A percentile compares a stretch with the other conserved stretches of the same genome.
phyloP scores from a whole-genome alignment of 2,888 invertebrate species.

The Sinopyrophorus schimmeli region DNA sequence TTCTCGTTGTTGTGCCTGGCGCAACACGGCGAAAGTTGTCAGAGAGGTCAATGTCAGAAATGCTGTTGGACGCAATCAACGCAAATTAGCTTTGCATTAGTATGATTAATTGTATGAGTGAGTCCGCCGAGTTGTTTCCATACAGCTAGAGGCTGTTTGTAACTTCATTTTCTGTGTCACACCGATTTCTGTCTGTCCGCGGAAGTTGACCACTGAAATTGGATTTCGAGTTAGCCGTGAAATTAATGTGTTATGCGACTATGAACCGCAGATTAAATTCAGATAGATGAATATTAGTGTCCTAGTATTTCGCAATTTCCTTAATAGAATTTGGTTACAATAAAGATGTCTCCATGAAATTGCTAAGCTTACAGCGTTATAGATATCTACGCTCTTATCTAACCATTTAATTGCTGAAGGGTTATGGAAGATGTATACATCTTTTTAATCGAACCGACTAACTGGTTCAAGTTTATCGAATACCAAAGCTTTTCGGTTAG shows the following conservation, averaged over 20 bases:
- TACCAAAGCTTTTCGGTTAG: no score
- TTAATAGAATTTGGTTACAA: no score
- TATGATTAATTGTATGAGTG: conserved; percentile 29
- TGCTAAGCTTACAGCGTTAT: no score
- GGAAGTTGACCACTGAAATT: conserved; percentile 25
- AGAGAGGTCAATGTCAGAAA: conserved; percentile 35
- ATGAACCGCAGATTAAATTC: conserved; percentile 21
- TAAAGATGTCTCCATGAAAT: no score
- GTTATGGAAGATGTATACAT: no score
- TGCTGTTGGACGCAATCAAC: conserved; percentile 27
- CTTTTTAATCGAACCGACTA: no score
- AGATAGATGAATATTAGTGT: no score
- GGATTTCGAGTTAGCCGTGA: conserved; percentile 18
- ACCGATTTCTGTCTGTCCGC: conserved; percentile 14
- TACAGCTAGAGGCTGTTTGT: conserved; percentile 11
- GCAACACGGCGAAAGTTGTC: conserved; percentile 33
- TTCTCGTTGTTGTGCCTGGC: conserved; percentile 27
- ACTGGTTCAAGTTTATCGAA: no score
- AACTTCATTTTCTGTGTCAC: conserved; percentile 19
- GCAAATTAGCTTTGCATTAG: conserved; percentile 32
- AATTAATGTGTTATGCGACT: conserved; percentile 19
- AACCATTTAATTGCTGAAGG: no score
- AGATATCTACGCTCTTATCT: no score
- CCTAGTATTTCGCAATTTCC: background rate
- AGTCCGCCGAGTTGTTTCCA: conserved; percentile 15